A percentile compares a stretch with the other conserved stretches of the same genome.
These are phyloP conservation scores for Mobula hypostoma DNA, from an alignment of 2,113 vertebrate species.

Conservation along the genomic window DNA sequence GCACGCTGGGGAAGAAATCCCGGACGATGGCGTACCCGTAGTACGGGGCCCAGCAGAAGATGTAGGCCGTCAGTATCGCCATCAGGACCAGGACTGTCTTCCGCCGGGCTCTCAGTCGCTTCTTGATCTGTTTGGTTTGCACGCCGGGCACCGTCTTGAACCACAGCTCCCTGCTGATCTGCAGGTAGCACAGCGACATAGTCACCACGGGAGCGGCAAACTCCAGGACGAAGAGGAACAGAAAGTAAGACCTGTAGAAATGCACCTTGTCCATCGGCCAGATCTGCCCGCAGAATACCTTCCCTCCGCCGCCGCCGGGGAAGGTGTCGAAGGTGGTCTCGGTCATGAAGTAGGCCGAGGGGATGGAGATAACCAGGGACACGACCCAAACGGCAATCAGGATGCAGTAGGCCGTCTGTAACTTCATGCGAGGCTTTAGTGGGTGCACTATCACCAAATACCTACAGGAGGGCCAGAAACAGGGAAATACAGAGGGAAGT, in stretches of 20 bases:
- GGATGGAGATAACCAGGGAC: slow-evolving; percentile 38
- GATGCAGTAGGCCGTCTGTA: slow-evolving; percentile 34
- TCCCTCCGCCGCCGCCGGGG: background rate
- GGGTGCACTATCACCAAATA: slow-evolving; percentile 42
- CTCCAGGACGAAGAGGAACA: slow-evolving; percentile 39
- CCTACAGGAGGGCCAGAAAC: background rate
- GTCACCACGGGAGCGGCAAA: slow-evolving; percentile 36
- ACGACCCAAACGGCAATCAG: slow-evolving; percentile 38
- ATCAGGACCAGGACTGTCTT: slow-evolving; percentile 40
- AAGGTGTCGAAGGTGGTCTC: slow-evolving; percentile 19
- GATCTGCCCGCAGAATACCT: slow-evolving; percentile 41
- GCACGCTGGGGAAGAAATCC: slow-evolving; percentile 40
- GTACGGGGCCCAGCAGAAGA: slow-evolving; percentile 43
- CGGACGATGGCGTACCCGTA: slow-evolving; percentile 40
- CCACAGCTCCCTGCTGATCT: slow-evolving; percentile 40
- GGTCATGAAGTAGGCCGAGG: slow-evolving; percentile 39
- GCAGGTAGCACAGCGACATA: slow-evolving; percentile 40
- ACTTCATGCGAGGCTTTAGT: slow-evolving; percentile 39
- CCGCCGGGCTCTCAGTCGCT: slow-evolving; percentile 31
- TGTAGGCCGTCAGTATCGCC: slow-evolving; percentile 36
- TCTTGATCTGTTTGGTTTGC: slow-evolving; percentile 39
- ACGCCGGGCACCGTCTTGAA: slow-evolving; percentile 39
- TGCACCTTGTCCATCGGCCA: slow-evolving; percentile 37
- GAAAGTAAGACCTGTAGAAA: slow-evolving; percentile 42
- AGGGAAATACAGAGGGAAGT: background rate